Percentiles rank a stretch among this genome's conserved stretches.
Conservation (phyloP, 2,888 invertebrate species). For the Brenthis daphne region DNA sequence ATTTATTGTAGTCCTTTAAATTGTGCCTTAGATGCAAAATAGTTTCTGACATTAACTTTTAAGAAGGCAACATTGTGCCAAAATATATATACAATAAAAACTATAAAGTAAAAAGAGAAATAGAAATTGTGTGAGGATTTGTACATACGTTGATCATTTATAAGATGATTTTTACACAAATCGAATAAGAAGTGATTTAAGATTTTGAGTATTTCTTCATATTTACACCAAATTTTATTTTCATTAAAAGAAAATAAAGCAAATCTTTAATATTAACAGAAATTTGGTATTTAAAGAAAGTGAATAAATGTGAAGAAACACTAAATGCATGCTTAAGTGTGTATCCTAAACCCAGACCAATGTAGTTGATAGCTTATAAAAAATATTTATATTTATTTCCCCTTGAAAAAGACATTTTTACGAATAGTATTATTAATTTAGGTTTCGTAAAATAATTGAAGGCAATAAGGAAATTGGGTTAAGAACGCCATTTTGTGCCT, state of each 20-base stretch:
- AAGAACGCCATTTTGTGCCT: constrained; percentile 79
- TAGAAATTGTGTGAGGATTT: constrained; percentile 30
- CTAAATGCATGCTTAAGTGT: constrained; percentile 57
- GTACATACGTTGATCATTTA: constrained; percentile 39
- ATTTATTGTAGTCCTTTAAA: constrained; percentile 54
- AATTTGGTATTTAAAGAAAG: not conserved
- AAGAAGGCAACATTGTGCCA: constrained; percentile 62
- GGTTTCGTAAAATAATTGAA: constrained; percentile 70
- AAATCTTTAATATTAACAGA: not conserved
- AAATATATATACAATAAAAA: constrained; percentile 42
- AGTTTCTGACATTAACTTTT: constrained; percentile 48
- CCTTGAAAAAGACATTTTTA: constrained; percentile 81
- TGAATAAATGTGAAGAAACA: constrained; percentile 10
- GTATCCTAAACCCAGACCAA: constrained; percentile 80
- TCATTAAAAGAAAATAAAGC: constrained; percentile 3
- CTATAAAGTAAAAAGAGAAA: not conserved
- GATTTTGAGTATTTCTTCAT: constrained; percentile 24
- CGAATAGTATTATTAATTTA: constrained; percentile 82
- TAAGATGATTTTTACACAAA: constrained; percentile 41
- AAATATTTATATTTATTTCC: constrained; percentile 78
- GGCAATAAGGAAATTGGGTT: constrained; percentile 75
- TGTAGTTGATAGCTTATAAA: constrained; percentile 71
- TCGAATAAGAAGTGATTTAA: constrained; percentile 40
- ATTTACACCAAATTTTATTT: not conserved
- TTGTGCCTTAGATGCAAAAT: constrained; percentile 72